Evolutionary conservation across 2,888 invertebrate species (phyloP).

Genomic region (Sicus ferrugineus): DNA sequence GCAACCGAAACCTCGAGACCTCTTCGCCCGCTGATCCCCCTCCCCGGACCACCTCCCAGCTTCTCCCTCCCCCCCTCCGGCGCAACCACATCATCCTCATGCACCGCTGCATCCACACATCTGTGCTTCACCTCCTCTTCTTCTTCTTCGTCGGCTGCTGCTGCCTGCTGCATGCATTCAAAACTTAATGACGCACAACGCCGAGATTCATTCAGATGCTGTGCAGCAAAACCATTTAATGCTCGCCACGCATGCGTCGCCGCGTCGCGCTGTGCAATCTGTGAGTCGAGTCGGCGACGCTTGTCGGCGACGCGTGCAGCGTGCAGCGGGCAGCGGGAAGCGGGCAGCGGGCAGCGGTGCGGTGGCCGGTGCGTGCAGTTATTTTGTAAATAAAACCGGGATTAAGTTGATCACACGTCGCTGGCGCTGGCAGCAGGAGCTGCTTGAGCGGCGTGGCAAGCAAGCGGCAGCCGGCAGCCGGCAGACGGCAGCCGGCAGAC

Average conservation of each 20-base stretch:
- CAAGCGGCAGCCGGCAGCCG: too few relatives aligned
- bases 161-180: conserved; percentile 42
- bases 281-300: background rate
- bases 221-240: background rate
- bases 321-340: background rate
- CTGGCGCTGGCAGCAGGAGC: background rate
- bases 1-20: too few relatives aligned
- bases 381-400: conserved; percentile 22
- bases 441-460: background rate
- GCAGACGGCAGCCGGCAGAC: background rate
- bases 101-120: background rate
- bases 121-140: background rate
- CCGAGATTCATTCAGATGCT: conserved; percentile 4
- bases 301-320: background rate
- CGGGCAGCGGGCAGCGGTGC: background rate
- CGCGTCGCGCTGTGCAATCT: background rate
- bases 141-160: background rate
- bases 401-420: conserved; percentile 23
- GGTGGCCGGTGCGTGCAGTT: too few relatives aligned
- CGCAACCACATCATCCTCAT: background rate
- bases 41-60: background rate
- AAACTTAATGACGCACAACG: conserved; percentile 48
- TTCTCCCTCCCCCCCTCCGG: background rate
- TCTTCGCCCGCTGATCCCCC: too few relatives aligned
- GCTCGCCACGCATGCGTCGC: conserved; percentile 13